Conservation (phyloP, 2,113 vertebrate genomes). For the Erythrocebus patas region DNA sequence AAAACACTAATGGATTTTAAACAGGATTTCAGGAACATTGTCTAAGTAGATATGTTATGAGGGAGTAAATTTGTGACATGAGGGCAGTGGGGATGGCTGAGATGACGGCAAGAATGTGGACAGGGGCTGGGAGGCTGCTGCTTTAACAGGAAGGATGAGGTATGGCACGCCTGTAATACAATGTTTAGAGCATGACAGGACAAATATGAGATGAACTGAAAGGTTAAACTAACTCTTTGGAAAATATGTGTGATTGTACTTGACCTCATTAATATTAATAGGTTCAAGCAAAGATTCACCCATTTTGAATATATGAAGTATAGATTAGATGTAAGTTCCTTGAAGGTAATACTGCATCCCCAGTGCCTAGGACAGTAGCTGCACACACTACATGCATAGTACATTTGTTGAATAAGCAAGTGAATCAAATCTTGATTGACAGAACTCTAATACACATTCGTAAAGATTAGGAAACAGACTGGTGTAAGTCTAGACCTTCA, state of each 20-base stretch:
- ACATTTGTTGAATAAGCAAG: neutral
- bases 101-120: neutral
- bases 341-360: neutral
- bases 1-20: neutral
- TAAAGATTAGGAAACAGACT: too few relatives aligned
- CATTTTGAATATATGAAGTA: too few relatives aligned
- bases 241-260: neutral
- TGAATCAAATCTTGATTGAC: neutral
- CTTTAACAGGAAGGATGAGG: neutral
- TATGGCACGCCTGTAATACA: neutral
- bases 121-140: neutral
- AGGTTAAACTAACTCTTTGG: neutral
- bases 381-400: neutral
- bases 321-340: neutral
- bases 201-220: neutral
- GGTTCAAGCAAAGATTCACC: neutral
- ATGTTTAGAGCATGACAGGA: neutral
- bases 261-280: neutral
- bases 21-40: neutral
- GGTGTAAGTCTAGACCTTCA: neutral
- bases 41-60: neutral
- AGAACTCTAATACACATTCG: neutral
- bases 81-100: neutral
- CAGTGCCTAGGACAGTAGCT: neutral
- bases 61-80: neutral